Percentiles rank a stretch among this genome's conserved stretches.
phyloP scores from a whole-genome alignment of 2,888 invertebrate species.

The Campoletis raptor region DNA sequence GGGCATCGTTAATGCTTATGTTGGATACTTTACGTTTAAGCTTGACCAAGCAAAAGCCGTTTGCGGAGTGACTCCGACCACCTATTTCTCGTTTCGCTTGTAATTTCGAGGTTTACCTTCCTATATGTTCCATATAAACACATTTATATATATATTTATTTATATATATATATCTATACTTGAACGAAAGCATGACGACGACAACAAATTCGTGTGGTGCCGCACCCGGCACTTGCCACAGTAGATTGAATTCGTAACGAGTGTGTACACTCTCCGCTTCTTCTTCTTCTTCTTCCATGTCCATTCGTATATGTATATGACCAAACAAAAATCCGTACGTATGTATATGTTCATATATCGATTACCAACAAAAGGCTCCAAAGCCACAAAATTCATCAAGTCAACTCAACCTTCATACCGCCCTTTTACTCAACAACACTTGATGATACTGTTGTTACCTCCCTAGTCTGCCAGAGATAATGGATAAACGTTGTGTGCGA shows the following conservation, averaged over 20 bases:
- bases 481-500: conserved; percentile 54
- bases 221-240: conserved; percentile 59
- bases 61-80: conserved; percentile 2
- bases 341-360: neutral
- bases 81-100: conserved; percentile 45
- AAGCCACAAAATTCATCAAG: neutral
- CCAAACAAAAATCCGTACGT: neutral
- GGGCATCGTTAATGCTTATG: conserved; percentile 1
- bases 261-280: conserved; percentile 27
- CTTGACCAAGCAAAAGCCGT: conserved; percentile 11
- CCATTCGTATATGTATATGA: neutral
- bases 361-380: conserved; percentile 11
- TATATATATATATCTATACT: neutral
- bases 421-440: conserved; percentile 24
- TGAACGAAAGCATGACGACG: conserved; percentile 23
- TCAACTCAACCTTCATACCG: neutral
- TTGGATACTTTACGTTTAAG: neutral
- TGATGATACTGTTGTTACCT: conserved; percentile 33
- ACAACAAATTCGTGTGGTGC: conserved; percentile 57
- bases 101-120: conserved; percentile 55
- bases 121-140: neutral
- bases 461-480: conserved; percentile 53
- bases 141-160: neutral
- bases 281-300: neutral
- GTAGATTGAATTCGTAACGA: conserved; percentile 68